phyloP scores from a whole-genome alignment of 2,797 vertebrate species.

The Tiaroga cobitis region DNA sequence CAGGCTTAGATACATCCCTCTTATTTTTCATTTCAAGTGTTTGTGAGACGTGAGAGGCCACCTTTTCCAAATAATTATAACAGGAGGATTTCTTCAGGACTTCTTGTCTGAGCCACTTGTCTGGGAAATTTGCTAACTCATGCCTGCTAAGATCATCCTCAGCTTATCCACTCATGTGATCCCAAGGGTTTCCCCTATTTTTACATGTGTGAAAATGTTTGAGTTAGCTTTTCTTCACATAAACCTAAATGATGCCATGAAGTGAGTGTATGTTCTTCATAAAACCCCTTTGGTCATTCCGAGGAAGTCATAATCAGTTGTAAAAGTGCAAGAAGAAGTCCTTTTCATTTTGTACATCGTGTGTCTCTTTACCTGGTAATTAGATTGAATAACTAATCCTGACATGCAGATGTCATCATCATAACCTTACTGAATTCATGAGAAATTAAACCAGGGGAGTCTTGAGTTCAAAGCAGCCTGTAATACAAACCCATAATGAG shows the following conservation, averaged over 20 bases:
- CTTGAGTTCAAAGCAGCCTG: conserved; percentile 64
- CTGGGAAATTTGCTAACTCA: conserved; percentile 19
- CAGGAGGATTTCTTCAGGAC: conserved; percentile 61
- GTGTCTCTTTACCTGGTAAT: conserved; percentile 38
- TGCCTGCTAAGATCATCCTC: conserved; percentile 11
- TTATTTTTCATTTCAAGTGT: conserved; percentile 22
- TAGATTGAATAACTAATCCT: conserved; percentile 48
- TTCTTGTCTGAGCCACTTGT: conserved; percentile 64
- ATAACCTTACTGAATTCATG: conserved; percentile 64
- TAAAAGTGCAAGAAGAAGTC: neutral
- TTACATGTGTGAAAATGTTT: neutral
- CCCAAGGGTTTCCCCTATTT: neutral
- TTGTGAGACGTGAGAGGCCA: conserved; percentile 39
- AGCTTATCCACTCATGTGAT: neutral
- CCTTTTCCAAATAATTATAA: conserved; percentile 65
- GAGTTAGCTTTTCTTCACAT: conserved; percentile 1
- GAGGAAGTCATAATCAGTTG: neutral
- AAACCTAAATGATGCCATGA: neutral
- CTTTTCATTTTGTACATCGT: neutral
- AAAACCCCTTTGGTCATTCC: neutral
- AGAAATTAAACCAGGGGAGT: conserved; percentile 56
- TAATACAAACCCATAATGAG: conserved; percentile 53
- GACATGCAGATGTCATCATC: conserved; percentile 61
- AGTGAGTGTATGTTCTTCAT: neutral
- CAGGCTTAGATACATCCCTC: neutral